Percentiles rank a stretch among this genome's conserved stretches.
Conservation (phyloP, 2,113 vertebrate species). For the Emberiza fucata region DNA sequence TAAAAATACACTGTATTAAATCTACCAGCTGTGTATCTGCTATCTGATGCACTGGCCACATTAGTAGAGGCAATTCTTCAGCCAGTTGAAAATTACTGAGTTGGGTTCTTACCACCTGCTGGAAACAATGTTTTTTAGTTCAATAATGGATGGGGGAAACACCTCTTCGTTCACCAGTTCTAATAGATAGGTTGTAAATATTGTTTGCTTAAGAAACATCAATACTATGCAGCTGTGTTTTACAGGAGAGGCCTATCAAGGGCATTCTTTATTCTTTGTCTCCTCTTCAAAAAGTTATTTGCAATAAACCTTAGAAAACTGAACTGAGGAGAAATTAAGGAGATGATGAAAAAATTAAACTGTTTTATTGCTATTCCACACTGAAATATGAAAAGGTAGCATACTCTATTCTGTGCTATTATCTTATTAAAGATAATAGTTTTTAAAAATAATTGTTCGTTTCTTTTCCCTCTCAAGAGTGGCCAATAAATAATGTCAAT, state of each 20-base stretch:
- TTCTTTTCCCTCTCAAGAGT: not conserved
- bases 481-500: not conserved
- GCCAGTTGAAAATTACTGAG: not conserved
- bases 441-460: not conserved
- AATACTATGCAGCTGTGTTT: not conserved
- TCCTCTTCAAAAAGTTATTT: not conserved
- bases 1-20: not conserved
- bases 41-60: not conserved
- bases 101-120: not conserved
- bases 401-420: not conserved
- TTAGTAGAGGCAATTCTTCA: not conserved
- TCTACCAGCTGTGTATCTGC: not conserved
- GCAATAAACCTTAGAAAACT: not conserved
- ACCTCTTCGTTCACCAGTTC: not conserved
- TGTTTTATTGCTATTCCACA: not conserved
- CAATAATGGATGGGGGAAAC: not conserved
- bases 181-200: not conserved
- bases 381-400: not conserved
- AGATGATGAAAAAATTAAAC: not conserved
- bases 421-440: not conserved
- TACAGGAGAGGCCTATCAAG: not conserved
- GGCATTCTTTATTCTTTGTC: not conserved
- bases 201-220: not conserved
- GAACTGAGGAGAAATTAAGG: not conserved
- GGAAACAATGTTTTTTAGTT: not conserved